A percentile compares a stretch with the other conserved stretches of the same genome.
phyloP scores from a whole-genome alignment of 1,140 invertebrate species.

The Caerostris extrusa region DNA sequence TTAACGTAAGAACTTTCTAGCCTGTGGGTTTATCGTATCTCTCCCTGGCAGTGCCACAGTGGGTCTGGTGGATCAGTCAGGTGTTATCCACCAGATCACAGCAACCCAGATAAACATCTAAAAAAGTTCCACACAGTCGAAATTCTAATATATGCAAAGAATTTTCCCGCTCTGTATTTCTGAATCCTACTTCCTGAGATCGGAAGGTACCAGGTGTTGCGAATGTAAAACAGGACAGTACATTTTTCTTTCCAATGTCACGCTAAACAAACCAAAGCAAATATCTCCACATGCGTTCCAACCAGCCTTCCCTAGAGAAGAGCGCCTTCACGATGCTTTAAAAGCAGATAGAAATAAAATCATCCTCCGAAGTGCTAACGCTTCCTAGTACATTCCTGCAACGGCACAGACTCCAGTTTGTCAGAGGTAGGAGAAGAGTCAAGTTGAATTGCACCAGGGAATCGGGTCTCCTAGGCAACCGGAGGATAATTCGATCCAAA shows the following conservation, averaged over 20 bases:
- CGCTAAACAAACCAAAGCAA: not conserved
- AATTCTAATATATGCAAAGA: too few relatives aligned
- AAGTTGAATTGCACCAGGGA: slow-evolving; percentile 26
- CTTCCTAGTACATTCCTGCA: not conserved
- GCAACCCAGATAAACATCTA: too few relatives aligned
- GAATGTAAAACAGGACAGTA: not conserved
- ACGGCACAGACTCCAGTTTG: slow-evolving; percentile 20
- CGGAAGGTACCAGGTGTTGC: not conserved
- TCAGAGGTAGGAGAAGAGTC: not conserved
- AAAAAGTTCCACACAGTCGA: too few relatives aligned
- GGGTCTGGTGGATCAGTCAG: too few relatives aligned
- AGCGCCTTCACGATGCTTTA: not conserved
- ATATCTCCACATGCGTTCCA: not conserved
- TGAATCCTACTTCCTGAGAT: too few relatives aligned
- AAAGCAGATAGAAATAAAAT: slow-evolving; percentile 2
- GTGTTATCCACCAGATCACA: too few relatives aligned
- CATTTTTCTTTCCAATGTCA: not conserved
- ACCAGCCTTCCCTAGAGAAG: not conserved
- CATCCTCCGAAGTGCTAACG: not conserved
- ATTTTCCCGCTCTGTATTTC: too few relatives aligned
- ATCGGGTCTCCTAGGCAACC: slow-evolving; percentile 28
- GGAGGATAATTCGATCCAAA: slow-evolving; percentile 43
- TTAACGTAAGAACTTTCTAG: too few relatives aligned
- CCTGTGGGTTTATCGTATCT: too few relatives aligned
- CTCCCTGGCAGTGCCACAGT: too few relatives aligned